A percentile compares a stretch with the other conserved stretches of the same genome.
Evolutionary conservation across 1,140 invertebrate species (phyloP).

Genomic region (Micrasema minimum): DNA sequence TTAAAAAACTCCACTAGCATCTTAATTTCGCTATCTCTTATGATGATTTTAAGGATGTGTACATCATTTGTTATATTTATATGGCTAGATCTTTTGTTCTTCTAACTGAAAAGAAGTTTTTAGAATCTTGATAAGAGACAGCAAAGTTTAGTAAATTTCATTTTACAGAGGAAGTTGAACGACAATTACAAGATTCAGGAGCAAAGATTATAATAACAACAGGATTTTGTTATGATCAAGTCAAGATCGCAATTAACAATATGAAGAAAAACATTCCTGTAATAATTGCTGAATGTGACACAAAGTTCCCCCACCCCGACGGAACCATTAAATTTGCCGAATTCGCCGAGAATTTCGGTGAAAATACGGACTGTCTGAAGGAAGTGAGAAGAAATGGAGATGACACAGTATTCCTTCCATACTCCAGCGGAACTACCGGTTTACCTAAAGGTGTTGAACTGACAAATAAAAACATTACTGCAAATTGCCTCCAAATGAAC

Average conservation of each 20-base stretch:
- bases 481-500: constrained; percentile 66
- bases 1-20: too few relatives aligned
- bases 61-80: too few relatives aligned
- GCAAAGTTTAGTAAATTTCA: too few relatives aligned
- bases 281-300: constrained; percentile 65
- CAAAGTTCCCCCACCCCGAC: constrained; percentile 58
- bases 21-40: too few relatives aligned
- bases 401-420: constrained; percentile 71
- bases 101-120: too few relatives aligned
- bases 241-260: constrained; percentile 62
- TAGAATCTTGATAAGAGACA: too few relatives aligned
- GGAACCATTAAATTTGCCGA: constrained; percentile 70
- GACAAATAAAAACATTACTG: constrained; percentile 73
- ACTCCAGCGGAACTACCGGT: constrained; percentile 91
- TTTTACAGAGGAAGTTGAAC: constrained; percentile 80
- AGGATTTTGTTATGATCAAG: constrained; percentile 63
- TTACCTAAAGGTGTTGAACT: constrained; percentile 89
- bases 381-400: constrained; percentile 58
- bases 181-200: constrained; percentile 74
- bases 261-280: constrained; percentile 66
- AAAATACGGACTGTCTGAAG: constrained; percentile 64
- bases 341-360: constrained; percentile 60
- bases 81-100: too few relatives aligned
- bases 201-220: constrained; percentile 77
- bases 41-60: too few relatives aligned